Percentiles rank a stretch among this genome's conserved stretches.
These are phyloP conservation scores for Condylostylus longicornis DNA, from an alignment of 1,140 invertebrate genomes.

Conservation along the genomic window DNA sequence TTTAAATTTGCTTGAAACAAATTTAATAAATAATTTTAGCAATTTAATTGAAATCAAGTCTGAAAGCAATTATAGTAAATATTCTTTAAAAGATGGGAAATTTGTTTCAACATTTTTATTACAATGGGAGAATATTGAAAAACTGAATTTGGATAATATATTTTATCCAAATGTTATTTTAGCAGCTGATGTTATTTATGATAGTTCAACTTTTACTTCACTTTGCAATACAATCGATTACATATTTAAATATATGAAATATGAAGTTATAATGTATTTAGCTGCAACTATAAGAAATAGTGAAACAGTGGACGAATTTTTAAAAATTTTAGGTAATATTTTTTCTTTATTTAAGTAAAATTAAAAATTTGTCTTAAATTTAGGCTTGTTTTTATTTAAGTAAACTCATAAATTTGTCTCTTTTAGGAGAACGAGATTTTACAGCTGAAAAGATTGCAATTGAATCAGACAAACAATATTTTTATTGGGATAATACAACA, in stretches of 20 bases:
- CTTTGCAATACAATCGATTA: conserved; percentile 16
- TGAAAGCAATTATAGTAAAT: no score
- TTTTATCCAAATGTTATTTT: conserved; percentile 13
- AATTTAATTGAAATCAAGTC: neutral
- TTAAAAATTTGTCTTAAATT: neutral
- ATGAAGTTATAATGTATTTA: conserved; percentile 16
- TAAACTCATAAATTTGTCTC: conserved; percentile 1
- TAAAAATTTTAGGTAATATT: conserved; percentile 14
- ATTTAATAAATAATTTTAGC: conserved; percentile 17
- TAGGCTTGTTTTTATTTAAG: neutral
- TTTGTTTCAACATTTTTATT: conserved; percentile 6
- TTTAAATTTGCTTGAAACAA: conserved; percentile 21
- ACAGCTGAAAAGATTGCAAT: neutral
- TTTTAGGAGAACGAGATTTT: conserved; percentile 1
- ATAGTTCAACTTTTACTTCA: conserved; percentile 18
- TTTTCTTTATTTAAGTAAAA: neutral
- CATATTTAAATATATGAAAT: conserved; percentile 11
- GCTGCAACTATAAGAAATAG: conserved; percentile 26
- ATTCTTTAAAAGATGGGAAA: no score
- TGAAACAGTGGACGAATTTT: conserved; percentile 20
- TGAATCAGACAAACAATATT: conserved; percentile 2
- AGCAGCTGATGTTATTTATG: conserved; percentile 27
- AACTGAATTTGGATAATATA: conserved; percentile 10
- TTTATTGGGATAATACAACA: conserved; percentile 10
- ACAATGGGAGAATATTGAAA: conserved; percentile 13